Conservation (phyloP, 2,888 invertebrate species). For the Lacanobia wlatinum region DNA sequence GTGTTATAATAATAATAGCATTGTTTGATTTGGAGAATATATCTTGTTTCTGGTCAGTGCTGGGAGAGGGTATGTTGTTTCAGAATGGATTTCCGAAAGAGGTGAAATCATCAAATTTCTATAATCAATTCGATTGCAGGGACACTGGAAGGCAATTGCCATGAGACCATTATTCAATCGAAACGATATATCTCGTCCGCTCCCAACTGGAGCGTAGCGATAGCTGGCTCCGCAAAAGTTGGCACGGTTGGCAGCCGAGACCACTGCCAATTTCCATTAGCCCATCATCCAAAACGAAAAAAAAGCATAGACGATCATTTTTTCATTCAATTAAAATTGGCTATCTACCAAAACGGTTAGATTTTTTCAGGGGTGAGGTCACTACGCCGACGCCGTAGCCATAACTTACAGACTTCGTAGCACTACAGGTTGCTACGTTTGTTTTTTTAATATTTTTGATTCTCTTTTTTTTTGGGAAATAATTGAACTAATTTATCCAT, state of each 20-base stretch:
- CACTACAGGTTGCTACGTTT: constrained; percentile 23
- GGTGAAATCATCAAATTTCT: constrained; percentile 69
- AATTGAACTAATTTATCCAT: neutral
- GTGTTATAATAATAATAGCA: constrained; percentile 54
- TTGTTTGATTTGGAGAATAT: constrained; percentile 31
- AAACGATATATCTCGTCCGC: constrained; percentile 87
- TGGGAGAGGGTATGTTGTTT: neutral
- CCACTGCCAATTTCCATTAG: constrained; percentile 91
- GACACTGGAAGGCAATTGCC: constrained; percentile 83
- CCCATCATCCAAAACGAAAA: constrained; percentile 91
- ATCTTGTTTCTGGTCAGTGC: neutral
- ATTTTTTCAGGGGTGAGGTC: constrained; percentile 69
- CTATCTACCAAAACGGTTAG: constrained; percentile 83
- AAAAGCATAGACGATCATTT: constrained; percentile 90
- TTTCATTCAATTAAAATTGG: constrained; percentile 91
- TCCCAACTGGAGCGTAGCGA: constrained; percentile 88
- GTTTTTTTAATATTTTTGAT: neutral
- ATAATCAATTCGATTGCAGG: constrained; percentile 80
- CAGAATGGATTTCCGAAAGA: constrained; percentile 28
- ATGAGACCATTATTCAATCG: constrained; percentile 89
- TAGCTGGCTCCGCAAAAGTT: constrained; percentile 90
- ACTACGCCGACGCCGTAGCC: constrained; percentile 21
- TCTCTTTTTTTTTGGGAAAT: neutral
- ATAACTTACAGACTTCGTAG: constrained; percentile 13
- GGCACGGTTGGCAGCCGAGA: constrained; percentile 87